phyloP scores from a whole-genome alignment of 1,140 invertebrate species.

The Drosophila pachea region DNA sequence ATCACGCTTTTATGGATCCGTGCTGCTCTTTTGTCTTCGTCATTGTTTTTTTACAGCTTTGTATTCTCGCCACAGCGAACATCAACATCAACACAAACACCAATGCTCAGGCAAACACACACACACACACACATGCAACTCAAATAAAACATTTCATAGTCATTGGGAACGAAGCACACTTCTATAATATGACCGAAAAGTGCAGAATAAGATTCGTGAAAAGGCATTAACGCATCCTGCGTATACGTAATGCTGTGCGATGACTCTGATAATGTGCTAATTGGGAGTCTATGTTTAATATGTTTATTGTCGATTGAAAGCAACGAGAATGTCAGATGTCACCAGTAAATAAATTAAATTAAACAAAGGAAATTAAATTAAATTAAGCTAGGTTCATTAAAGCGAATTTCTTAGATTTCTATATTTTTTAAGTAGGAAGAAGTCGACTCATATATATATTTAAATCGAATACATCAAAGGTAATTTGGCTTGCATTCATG shows the following conservation, averaged over 20 bases:
- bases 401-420: too few relatives aligned
- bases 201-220: conserved; percentile 35
- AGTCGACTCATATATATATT: too few relatives aligned
- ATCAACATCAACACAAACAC: conserved; percentile 5
- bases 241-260: conserved; percentile 35
- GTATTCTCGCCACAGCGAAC: conserved; percentile 13
- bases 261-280: conserved; percentile 20
- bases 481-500: conserved; percentile 18
- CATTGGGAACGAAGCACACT: conserved; percentile 31
- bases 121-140: conserved; percentile 5
- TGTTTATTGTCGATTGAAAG: conserved; percentile 7
- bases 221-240: conserved; percentile 33
- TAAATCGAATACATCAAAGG: too few relatives aligned
- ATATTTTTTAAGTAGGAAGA: too few relatives aligned
- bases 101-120: neutral
- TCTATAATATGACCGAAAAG: conserved; percentile 38
- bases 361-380: too few relatives aligned
- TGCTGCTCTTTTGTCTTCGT: conserved; percentile 34
- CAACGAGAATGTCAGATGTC: neutral
- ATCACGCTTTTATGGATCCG: conserved; percentile 44
- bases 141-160: conserved; percentile 45
- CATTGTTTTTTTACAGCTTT: conserved; percentile 53
- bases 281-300: neutral
- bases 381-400: too few relatives aligned
- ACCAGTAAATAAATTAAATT: too few relatives aligned